Conservation (phyloP, 2,888 invertebrate genomes). For the Micoletzkya japonica region DNA sequence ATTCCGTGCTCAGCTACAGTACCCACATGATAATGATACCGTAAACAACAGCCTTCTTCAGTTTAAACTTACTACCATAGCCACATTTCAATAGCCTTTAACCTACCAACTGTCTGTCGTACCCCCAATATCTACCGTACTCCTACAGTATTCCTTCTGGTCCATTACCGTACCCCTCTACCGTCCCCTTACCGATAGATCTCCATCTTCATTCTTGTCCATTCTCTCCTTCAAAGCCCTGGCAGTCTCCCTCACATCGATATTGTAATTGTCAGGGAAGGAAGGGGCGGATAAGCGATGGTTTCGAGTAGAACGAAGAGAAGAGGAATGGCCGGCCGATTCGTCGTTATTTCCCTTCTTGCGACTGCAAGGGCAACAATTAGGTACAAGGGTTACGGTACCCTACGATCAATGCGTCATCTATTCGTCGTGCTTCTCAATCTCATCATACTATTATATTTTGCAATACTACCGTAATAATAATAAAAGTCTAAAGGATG, state of each 20-base stretch:
- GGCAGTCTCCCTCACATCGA: conserved; percentile 26
- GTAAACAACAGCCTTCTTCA: too few species aligned
- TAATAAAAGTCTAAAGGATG: too few species aligned
- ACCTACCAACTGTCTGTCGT: conserved; percentile 39
- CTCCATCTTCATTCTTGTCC: conserved; percentile 41
- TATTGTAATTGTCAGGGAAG: neutral
- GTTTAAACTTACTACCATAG: too few species aligned
- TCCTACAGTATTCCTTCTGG: conserved; percentile 34
- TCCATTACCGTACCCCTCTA: neutral
- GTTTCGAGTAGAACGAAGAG: conserved; percentile 1
- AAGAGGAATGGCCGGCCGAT: neutral
- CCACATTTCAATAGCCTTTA: too few species aligned
- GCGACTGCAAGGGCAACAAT: neutral
- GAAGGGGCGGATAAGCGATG: conserved; percentile 27
- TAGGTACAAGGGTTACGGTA: too few species aligned
- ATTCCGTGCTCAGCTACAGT: too few species aligned
- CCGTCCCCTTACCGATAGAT: conserved; percentile 32
- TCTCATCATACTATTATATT: too few species aligned
- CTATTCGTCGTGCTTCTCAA: too few species aligned
- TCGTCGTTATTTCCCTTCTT: too few species aligned
- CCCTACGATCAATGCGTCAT: too few species aligned
- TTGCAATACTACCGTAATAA: too few species aligned
- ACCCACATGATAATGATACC: too few species aligned
- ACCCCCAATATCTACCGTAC: conserved; percentile 39
- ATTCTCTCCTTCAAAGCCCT: conserved; percentile 45